These are phyloP conservation scores for Nibea albiflora DNA, from an alignment of 2,113 vertebrate genomes.

Conservation along the genomic window DNA sequence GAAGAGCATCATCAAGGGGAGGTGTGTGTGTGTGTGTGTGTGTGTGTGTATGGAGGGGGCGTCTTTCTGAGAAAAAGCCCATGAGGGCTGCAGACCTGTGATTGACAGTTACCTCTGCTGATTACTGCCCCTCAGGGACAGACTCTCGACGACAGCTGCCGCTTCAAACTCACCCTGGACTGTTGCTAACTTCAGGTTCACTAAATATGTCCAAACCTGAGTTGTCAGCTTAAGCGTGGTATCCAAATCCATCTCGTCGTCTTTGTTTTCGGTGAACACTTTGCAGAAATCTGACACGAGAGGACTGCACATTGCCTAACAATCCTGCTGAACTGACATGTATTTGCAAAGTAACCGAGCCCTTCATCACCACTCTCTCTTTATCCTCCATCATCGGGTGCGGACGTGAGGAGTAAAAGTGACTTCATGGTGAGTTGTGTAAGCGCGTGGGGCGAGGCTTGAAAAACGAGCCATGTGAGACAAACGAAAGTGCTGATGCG, in stretches of 20 bases:
- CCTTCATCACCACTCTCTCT: conserved; percentile 40
- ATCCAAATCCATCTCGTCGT: conserved; percentile 33
- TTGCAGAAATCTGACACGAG: conserved; percentile 36
- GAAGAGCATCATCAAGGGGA: conserved; percentile 76
- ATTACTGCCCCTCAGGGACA: conserved; percentile 67
- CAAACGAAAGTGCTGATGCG: conserved; percentile 77
- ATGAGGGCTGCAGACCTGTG: conserved; percentile 66
- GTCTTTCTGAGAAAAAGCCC: conserved; percentile 75
- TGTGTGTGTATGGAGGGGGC: conserved; percentile 43
- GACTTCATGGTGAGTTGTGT: conserved; percentile 76
- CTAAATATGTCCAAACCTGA: conserved; percentile 60
- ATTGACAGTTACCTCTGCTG: conserved; percentile 80
- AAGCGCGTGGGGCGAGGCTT: conserved; percentile 66
- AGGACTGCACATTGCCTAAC: not conserved
- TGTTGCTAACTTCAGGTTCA: conserved; percentile 59
- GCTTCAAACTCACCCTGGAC: conserved; percentile 62
- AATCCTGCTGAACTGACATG: conserved; percentile 43
- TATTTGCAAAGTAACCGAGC: conserved; percentile 50
- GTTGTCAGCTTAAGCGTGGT: conserved; percentile 32
- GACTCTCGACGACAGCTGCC: conserved; percentile 72
- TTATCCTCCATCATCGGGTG: conserved; percentile 50
- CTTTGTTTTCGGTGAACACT: conserved; percentile 28
- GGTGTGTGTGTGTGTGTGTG: conserved; percentile 46
- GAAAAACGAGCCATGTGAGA: conserved; percentile 72
- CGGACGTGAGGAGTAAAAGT: conserved; percentile 69